Evolutionary conservation across 2,888 invertebrate species (phyloP), one percentile per base, ranked within the genome.

Genomic region (Strigamia maritima): DNA sequence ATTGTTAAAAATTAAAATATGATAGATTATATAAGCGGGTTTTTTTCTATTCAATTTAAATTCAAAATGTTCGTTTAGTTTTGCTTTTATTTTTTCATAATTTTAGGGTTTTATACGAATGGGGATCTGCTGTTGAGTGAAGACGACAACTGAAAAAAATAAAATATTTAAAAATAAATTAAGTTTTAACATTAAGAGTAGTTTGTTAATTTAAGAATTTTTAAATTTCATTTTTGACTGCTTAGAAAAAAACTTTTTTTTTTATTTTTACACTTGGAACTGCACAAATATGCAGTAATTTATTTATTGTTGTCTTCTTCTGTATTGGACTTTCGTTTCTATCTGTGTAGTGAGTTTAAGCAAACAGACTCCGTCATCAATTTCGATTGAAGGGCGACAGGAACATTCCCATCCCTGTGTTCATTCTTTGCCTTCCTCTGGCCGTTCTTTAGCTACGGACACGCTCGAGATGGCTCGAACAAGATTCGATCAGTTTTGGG

Each of bases 401-500:
- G 65, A 65, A 65, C 65, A 24, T 12, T 65, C 65, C 28, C 65
- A 65, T 12, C 65, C 28, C 65, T 28, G 26, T 65, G 65, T 65
- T 65, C 65, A 65, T 14, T 26, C 80, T 24, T 80, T 79, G 31
- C 80, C 80, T 24, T 80, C 80, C 16, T 76, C 80, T 26, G 86
- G 76, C 88, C 88, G 89, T 1, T 87, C 90, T 70, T 88, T 90
- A 76, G 91, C 92, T 49, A 89, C 91, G 79, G 93, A 93, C 85
- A 92, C 93, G 81, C 88, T 94, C 82, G 93, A 93, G 85, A 91
- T 91, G 85, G 93, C 93, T 83, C 91, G 93, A 83, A 92, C 91
- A 86, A 91, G 93, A 83, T 93, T 94, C 85, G 94, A 94, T 86
- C 91, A 92, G 84, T 93, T 94, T 86, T 93, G 93, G 93, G 92